phyloP scores from a whole-genome alignment of 2,888 invertebrate genomes.

The Athalia circularis region DNA sequence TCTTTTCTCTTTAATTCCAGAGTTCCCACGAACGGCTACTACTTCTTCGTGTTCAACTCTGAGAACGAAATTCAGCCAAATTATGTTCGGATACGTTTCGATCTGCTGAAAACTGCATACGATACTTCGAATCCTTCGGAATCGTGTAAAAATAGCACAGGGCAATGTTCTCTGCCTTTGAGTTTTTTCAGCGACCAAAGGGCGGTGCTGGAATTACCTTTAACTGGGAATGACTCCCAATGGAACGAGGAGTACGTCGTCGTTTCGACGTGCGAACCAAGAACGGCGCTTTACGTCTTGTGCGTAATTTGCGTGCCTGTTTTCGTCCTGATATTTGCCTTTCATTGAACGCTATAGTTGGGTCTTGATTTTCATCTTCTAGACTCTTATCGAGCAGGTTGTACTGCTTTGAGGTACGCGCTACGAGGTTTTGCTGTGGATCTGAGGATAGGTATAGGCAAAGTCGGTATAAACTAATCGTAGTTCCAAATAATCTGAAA shows the following conservation, averaged over 20 bases:
- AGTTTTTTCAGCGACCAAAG: slow-evolving; percentile 83
- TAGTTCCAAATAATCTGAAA: too few relatives aligned
- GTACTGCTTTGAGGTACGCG: too few relatives aligned
- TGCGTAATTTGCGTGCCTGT: slow-evolving; percentile 85
- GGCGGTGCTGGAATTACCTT: slow-evolving; percentile 82
- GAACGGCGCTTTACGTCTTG: slow-evolving; percentile 81
- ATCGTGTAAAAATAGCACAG: slow-evolving; percentile 80
- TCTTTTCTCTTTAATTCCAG: slow-evolving; percentile 70
- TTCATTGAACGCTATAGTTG: slow-evolving; percentile 76
- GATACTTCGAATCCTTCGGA: slow-evolving; percentile 79
- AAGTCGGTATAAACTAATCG: too few relatives aligned
- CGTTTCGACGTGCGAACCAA: slow-evolving; percentile 84
- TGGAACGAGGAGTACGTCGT: slow-evolving; percentile 87
- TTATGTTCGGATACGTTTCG: slow-evolving; percentile 82
- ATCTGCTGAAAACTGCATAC: slow-evolving; percentile 83
- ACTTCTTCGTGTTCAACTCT: slow-evolving; percentile 89
- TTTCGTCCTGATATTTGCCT: slow-evolving; percentile 83
- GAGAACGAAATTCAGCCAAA: slow-evolving; percentile 86
- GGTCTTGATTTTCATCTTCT: neutral
- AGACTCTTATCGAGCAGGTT: neutral
- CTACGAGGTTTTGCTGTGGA: too few relatives aligned
- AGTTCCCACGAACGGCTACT: slow-evolving; percentile 85
- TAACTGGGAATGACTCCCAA: slow-evolving; percentile 79
- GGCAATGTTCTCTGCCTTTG: slow-evolving; percentile 80
- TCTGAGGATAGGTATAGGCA: too few relatives aligned